Conservation (phyloP, 2,888 invertebrate species). For the Lochmaea capreae region DNA sequence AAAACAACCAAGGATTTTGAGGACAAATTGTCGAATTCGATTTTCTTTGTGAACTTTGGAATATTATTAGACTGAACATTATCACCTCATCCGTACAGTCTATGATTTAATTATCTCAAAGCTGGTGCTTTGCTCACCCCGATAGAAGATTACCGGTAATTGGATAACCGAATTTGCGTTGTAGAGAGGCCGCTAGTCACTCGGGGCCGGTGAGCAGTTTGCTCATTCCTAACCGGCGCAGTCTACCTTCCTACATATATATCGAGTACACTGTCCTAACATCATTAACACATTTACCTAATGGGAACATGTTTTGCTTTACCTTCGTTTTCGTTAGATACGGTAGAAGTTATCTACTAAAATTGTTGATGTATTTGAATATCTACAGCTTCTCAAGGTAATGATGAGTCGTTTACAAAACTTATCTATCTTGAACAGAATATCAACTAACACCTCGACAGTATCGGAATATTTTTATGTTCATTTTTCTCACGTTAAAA, state of each 20-base stretch:
- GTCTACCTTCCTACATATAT: neutral
- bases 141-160: conserved; percentile 60
- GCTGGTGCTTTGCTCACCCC: conserved; percentile 51
- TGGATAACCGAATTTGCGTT: conserved; percentile 57
- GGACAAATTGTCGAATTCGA: conserved; percentile 2
- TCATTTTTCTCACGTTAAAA: too few relatives aligned
- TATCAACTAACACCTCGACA: too few relatives aligned
- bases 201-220: conserved; percentile 25
- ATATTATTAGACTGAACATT: conserved; percentile 26
- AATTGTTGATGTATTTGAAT: too few relatives aligned
- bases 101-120: conserved; percentile 59
- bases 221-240: conserved; percentile 5
- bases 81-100: conserved; percentile 48
- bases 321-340: too few relatives aligned
- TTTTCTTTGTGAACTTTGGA: conserved; percentile 19
- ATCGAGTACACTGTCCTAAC: conserved; percentile 1
- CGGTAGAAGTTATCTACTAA: too few relatives aligned
- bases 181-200: conserved; percentile 28
- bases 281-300: neutral
- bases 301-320: too few relatives aligned
- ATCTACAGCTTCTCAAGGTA: too few relatives aligned
- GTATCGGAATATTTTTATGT: too few relatives aligned
- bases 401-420: too few relatives aligned
- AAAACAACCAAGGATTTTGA: neutral
- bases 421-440: too few relatives aligned